phyloP scores from a whole-genome alignment of 2,113 vertebrate species.

The Rhabdornis inornatus region DNA sequence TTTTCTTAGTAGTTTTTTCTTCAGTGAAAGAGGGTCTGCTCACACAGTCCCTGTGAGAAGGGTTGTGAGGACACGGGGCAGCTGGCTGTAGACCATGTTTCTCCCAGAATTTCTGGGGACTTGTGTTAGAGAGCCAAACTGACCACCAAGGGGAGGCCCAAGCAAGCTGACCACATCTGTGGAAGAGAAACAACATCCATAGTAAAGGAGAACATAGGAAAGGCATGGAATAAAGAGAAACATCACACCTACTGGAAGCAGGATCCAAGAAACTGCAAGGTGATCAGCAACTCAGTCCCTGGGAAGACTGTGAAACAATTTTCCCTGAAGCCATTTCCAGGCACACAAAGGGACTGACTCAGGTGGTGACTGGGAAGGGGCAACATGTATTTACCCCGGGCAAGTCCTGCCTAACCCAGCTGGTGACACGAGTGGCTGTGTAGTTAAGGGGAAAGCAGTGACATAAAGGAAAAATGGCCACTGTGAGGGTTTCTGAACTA shows the following conservation, averaged over 20 bases:
- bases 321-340: not conserved
- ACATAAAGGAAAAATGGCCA: not conserved
- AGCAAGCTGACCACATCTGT: not conserved
- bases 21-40: not conserved
- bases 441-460: not conserved
- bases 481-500: not conserved
- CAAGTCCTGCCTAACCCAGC: not conserved
- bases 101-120: not conserved
- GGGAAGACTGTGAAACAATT: not conserved
- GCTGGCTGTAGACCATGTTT: not conserved
- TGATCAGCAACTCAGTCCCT: not conserved
- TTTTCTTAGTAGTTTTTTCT: not conserved
- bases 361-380: not conserved
- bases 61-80: fast-evolving
- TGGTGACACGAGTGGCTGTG: not conserved
- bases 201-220: not conserved
- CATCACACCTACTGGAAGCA: not conserved
- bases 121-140: not conserved
- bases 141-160: not conserved
- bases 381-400: not conserved
- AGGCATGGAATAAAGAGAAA: not conserved
- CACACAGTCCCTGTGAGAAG: fast-evolving
- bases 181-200: not conserved
- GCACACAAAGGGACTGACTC: not conserved
- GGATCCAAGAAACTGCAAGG: not conserved